Evolutionary conservation across 2,113 vertebrate genomes (phyloP), one percentile per base, ranked within the genome.

Genomic region (Genyomyrus donnyi): DNA sequence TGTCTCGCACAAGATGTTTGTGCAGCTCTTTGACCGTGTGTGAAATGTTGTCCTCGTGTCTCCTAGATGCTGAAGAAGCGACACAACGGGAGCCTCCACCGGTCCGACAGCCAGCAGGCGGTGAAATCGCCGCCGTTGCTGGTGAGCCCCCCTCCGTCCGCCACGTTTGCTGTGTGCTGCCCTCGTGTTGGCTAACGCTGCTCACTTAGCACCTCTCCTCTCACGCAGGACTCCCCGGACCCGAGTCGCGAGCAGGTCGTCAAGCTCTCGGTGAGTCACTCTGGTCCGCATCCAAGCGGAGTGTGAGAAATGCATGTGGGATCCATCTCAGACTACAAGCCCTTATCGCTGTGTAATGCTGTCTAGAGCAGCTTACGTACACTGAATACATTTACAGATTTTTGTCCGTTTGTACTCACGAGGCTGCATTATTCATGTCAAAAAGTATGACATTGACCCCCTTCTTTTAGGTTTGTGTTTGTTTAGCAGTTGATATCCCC

Each of bases 61-160:
- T 50, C 90, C 89, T 90, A 99, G 98, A 97, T 98, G 97, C 96
- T 98, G 84, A 97, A 97, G 89, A 97, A 97, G 91, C 94, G 97
- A 85, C 94, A 95, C 49, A 98, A 97, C 0, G 97, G 97, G 46
- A 94, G 96, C 86, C 93, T 98, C 92, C 97, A 96, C 91, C 95
- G 97, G 52, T 96, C 97, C 0, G 98, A 98, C 94, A 98, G 97
- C 94, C 98, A 98, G 95, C 98, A 99, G 94, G 96, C 97, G 90
- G 97, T 99, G 92, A 99, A 99, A 92, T 99, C 98, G 0, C 98
- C 98, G 31, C 98, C 98, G 0, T 93, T 99, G 93, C 96, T 99
- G 95, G 98, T 99, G 93, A 97, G 97, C 49, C 48, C 24, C 50
- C 19, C 52, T 21, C 39, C 10, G 0, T 15, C 48, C 4, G 49